Evolutionary conservation across 1,140 invertebrate species (phyloP).

Genomic region (Euwallacea similis): DNA sequence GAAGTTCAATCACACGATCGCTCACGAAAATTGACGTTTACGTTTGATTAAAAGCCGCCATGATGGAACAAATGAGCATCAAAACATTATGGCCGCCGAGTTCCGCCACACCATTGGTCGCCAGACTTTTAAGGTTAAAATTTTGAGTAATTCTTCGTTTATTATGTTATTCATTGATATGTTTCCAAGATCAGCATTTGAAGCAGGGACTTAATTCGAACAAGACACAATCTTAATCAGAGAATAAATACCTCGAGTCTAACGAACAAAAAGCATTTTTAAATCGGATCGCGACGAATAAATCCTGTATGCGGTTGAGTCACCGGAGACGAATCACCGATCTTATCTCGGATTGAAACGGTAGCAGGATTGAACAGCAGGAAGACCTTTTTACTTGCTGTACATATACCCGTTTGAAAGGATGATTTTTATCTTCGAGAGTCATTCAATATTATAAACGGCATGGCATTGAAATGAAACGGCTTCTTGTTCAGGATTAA

Average conservation of each 20-base stretch:
- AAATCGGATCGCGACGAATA: constrained; percentile 23
- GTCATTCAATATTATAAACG: constrained; percentile 38
- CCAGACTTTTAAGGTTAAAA: no score
- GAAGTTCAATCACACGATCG: no score
- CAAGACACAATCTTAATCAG: constrained; percentile 14
- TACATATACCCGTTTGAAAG: constrained; percentile 32
- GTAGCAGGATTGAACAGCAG: constrained; percentile 38
- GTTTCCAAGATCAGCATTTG: no score
- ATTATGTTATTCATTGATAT: no score
- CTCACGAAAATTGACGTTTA: no score
- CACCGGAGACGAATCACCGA: constrained; percentile 30
- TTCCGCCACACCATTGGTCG: no score
- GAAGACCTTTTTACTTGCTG: constrained; percentile 36
- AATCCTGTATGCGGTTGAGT: constrained; percentile 29
- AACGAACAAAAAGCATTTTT: constrained; percentile 23
- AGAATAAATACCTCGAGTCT: constrained; percentile 14
- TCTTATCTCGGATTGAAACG: constrained; percentile 37
- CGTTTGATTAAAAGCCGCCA: no score
- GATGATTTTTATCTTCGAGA: constrained; percentile 34
- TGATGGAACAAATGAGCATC: no score
- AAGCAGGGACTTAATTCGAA: neutral
- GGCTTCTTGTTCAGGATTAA: constrained; percentile 29
- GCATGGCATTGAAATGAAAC: constrained; percentile 31
- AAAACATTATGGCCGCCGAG: no score
- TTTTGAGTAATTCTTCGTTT: no score